Evolutionary conservation across 2,888 invertebrate species (phyloP), one percentile per base, ranked within the genome.

Genomic region (Himalopsyche tibetana): DNA sequence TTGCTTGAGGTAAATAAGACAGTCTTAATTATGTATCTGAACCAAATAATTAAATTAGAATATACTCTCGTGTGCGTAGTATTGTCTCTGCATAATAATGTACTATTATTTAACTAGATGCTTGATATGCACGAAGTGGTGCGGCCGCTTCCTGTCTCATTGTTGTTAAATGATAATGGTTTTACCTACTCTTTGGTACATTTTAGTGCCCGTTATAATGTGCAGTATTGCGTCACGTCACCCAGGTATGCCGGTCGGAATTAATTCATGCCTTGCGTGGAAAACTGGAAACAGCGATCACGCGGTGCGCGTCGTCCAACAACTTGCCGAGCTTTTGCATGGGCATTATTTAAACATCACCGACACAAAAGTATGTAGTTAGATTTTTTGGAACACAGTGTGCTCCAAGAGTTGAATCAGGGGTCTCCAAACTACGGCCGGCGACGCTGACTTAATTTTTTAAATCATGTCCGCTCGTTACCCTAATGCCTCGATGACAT

Each of bases 161-260:
- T 63, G 56, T 56, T 56, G 63, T 19, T 63, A 28, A n/a, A 63
- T 63, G 19, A 63, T 63, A 63, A 63, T 63, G 63, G 63, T 11
- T 28, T n/a, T 11, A 63, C 28, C 28, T 28, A 28, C 63, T 63
- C 19, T 56, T 9, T 63, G 63, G 63, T 63, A 19, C 19, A 28
- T 63, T 63, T 19, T 63, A 63, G 9, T 63, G 19, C 63, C 63
- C 63, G 63, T 63, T 63, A 63, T 63, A 63, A 63, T 63, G 63
- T 63, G 63, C 19, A 51, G 51, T 51, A 63, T 63, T 63, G 63
- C 63, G 63, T 63, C 63, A 63, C 63, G 63, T 63, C 63, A 63
- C 28, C 9, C 8, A 63, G 19, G 63, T 28, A 63, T 19, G 63
- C 63, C 15, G 63, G 19, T 63, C 6, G 63, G 19, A 19, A 9